Conservation (phyloP, 2,113 vertebrate species). For the Platycercus adscitus region DNA sequence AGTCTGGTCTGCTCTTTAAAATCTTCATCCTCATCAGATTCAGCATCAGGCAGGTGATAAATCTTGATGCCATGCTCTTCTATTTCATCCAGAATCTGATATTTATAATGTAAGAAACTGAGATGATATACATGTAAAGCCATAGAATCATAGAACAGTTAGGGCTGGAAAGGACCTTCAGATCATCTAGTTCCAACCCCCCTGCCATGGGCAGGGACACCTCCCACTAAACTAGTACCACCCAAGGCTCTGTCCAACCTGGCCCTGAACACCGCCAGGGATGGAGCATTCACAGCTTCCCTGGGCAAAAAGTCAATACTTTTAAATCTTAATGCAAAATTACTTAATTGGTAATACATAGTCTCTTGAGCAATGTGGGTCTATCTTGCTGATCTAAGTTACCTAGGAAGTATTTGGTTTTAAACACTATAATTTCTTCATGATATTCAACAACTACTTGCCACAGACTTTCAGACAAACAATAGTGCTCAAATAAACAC, state of each 20-base stretch:
- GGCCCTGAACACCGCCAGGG: too few species aligned
- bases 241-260: too few species aligned
- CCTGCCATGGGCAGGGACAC: too few species aligned
- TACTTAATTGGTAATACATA: neutral
- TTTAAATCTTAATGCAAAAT: neutral
- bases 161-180: too few species aligned
- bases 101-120: neutral
- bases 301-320: neutral
- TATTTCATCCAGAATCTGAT: slow-evolving; percentile 96
- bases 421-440: neutral
- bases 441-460: neutral
- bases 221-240: too few species aligned
- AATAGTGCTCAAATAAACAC: neutral
- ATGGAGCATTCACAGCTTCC: too few species aligned
- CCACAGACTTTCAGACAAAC: neutral
- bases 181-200: too few species aligned
- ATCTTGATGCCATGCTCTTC: slow-evolving; percentile 98
- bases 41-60: slow-evolving; percentile 96
- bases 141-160: neutral
- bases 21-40: slow-evolving; percentile 98
- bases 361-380: neutral
- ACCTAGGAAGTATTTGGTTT: neutral
- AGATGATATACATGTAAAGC: neutral
- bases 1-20: slow-evolving; percentile 98
- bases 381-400: neutral